These are phyloP conservation scores for Dioctria rufipes DNA, from an alignment of 2,888 invertebrate species.

Conservation along the genomic window DNA sequence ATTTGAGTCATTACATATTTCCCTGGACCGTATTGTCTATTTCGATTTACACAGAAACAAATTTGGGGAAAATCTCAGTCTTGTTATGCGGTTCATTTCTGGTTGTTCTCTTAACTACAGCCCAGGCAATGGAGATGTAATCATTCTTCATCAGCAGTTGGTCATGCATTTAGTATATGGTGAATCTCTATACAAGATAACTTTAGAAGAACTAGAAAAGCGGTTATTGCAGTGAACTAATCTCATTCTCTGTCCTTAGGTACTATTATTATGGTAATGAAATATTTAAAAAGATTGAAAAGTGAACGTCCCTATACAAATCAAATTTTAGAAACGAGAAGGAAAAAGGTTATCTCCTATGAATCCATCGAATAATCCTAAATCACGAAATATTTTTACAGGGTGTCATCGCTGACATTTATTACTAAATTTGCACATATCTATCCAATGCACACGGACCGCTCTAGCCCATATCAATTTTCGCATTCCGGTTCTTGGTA, in stretches of 20 bases:
- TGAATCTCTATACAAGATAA: too few relatives aligned
- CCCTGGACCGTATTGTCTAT: too few relatives aligned
- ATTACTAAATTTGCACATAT: constrained; percentile 35
- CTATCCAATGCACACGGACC: not conserved
- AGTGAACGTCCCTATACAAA: not conserved
- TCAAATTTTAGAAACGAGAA: not conserved
- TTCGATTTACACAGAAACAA: not conserved
- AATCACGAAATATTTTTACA: not conserved
- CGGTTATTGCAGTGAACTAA: too few relatives aligned
- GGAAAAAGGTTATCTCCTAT: not conserved
- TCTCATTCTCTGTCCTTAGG: too few relatives aligned
- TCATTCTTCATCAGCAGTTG: too few relatives aligned
- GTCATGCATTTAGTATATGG: too few relatives aligned
- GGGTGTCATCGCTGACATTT: constrained; percentile 22
- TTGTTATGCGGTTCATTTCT: not conserved
- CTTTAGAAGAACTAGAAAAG: too few relatives aligned
- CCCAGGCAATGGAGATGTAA: too few relatives aligned
- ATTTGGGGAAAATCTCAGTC: not conserved
- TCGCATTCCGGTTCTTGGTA: constrained; percentile 13
- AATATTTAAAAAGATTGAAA: not conserved
- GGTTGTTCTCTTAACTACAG: not conserved
- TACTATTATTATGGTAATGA: not conserved
- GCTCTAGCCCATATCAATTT: not conserved
- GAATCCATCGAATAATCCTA: not conserved
- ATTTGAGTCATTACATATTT: too few relatives aligned